Conservation (phyloP, 37 sponge, comb jelly and placozoan genomes). For the Ianthella basta region DNA sequence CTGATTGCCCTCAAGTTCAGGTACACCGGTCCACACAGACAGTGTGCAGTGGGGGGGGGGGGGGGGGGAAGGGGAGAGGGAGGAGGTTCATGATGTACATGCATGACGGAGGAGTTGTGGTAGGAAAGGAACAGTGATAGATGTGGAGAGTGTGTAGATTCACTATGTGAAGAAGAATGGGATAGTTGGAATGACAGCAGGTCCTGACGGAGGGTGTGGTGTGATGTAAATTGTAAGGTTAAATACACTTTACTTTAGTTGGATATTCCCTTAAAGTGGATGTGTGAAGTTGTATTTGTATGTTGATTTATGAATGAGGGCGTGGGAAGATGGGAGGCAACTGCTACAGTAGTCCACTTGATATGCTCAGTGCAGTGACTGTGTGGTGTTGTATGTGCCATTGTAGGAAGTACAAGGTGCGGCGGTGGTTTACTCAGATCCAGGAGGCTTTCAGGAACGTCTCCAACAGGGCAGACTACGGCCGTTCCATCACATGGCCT, state of each 20-base stretch:
- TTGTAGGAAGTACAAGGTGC: conserved; percentile 30
- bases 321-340: no score
- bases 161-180: no score
- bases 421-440: conserved; percentile 50
- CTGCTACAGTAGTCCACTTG: background rate
- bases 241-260: no score
- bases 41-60: no score
- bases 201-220: no score
- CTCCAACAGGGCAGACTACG: conserved; percentile 34
- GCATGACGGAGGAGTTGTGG: background rate
- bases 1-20: conserved; percentile 23
- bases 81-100: background rate
- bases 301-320: no score
- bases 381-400: no score
- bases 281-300: no score
- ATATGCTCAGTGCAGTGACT: background rate
- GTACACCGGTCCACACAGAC: background rate
- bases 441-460: conserved; percentile 38
- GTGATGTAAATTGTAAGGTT: no score
- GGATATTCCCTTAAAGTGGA: no score
- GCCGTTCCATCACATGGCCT: conserved; percentile 76
- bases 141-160: conserved; percentile 28
- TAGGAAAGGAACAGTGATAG: conserved; percentile 20
- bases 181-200: no score
- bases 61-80: no score